Evolutionary conservation across 2,797 vertebrate species (phyloP).

Genomic region (Pseudochaenichthys georgianus): DNA sequence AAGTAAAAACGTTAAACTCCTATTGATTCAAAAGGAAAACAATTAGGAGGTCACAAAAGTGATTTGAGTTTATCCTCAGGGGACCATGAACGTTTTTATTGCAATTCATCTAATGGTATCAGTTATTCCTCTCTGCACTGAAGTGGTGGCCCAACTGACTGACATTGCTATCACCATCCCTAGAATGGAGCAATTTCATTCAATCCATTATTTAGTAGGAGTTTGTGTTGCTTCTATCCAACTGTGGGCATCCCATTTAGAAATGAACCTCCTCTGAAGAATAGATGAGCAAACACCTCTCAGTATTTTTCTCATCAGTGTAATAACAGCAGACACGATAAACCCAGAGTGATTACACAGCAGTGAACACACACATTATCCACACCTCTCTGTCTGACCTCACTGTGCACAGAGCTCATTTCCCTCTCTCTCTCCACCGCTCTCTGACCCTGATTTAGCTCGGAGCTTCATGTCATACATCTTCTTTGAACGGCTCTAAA

Average conservation of each 20-base stretch:
- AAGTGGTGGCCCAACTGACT: background rate
- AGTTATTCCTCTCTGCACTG: background rate
- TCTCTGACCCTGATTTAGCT: conserved; percentile 68
- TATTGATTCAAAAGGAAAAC: too few species aligned
- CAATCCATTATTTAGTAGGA: conserved; percentile 1
- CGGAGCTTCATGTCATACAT: conserved; percentile 57
- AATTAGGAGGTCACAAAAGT: background rate
- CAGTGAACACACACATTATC: conserved; percentile 23
- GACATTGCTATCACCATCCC: background rate
- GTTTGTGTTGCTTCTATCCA: background rate
- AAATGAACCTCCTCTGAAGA: conserved; percentile 25
- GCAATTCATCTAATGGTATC: background rate
- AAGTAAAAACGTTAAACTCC: too few species aligned
- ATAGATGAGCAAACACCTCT: conserved; percentile 7
- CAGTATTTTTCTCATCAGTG: conserved; percentile 48
- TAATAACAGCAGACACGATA: conserved; percentile 43
- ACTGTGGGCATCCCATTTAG: conserved; percentile 12
- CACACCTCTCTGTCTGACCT: conserved; percentile 38
- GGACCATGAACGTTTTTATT: background rate
- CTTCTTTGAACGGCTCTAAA: conserved; percentile 65
- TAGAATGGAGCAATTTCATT: background rate
- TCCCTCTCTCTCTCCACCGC: conserved; percentile 27
- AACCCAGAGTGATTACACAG: conserved; percentile 49
- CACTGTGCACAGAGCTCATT: conserved; percentile 30
- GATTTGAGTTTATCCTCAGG: background rate